Conservation (phyloP, 2,113 vertebrate species). For the Aplodontia rufa region DNA sequence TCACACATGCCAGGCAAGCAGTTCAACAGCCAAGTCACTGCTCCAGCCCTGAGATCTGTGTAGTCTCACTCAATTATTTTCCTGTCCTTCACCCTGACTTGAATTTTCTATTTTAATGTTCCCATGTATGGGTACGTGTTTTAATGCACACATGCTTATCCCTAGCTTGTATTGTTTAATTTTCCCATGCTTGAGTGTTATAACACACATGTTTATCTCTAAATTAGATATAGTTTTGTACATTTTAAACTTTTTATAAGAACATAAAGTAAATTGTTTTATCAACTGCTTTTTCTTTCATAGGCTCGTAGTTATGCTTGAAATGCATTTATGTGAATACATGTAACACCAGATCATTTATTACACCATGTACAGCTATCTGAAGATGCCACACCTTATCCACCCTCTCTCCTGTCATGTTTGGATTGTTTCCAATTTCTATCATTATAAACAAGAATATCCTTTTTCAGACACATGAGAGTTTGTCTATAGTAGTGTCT, state of each 20-base stretch:
- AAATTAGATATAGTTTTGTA: neutral
- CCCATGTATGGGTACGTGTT: neutral
- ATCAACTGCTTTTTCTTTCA: neutral
- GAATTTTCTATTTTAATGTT: neutral
- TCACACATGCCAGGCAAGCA: too few species aligned
- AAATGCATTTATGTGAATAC: neutral
- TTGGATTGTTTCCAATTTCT: neutral
- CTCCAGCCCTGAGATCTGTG: neutral
- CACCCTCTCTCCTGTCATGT: neutral
- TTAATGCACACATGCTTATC: neutral
- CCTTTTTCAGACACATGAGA: neutral
- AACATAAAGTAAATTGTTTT: neutral
- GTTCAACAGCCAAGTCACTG: too few species aligned
- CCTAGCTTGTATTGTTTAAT: neutral
- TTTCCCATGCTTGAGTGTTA: neutral
- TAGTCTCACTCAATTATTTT: neutral
- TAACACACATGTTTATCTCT: neutral
- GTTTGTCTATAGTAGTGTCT: neutral
- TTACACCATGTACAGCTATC: neutral
- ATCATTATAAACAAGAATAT: neutral
- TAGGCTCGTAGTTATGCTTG: neutral
- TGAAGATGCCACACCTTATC: neutral
- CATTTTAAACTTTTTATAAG: conserved; percentile 27
- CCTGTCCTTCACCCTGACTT: neutral
- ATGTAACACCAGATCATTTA: neutral